A percentile compares a stretch with the other conserved stretches of the same genome.
These are phyloP conservation scores for Emys orbicularis DNA, from an alignment of 2,797 vertebrate species.

Conservation along the genomic window DNA sequence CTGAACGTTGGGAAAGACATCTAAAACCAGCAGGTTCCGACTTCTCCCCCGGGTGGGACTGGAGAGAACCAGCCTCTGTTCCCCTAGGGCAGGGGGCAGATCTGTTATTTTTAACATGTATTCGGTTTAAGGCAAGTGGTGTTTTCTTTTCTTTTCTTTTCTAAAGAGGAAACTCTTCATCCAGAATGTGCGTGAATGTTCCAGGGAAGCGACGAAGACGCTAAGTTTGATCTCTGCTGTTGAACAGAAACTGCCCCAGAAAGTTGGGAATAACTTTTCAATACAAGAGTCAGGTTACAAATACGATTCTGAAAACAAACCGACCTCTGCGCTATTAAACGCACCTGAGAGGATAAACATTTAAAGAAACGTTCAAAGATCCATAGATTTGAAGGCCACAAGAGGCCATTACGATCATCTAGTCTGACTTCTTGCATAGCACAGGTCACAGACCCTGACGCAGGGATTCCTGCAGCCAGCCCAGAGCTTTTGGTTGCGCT, in stretches of 20 bases:
- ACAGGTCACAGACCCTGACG: background rate
- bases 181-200: no score
- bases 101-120: no score
- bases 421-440: background rate
- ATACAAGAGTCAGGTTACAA: background rate
- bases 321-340: background rate
- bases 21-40: no score
- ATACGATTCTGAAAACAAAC: background rate
- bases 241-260: background rate
- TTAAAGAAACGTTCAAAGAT: background rate
- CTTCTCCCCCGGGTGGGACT: no score
- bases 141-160: no score
- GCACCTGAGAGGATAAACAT: background rate
- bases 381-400: background rate
- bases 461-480: background rate
- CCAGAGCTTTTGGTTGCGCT: background rate
- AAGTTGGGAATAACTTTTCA: background rate
- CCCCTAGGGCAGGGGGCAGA: no score
- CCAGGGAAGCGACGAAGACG: background rate
- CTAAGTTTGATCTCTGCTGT: background rate
- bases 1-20: no score
- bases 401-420: background rate
- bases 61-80: no score
- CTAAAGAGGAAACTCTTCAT: no score
- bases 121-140: no score